phyloP scores from a whole-genome alignment of 2,888 invertebrate genomes.

The Flexamia atlantica region DNA sequence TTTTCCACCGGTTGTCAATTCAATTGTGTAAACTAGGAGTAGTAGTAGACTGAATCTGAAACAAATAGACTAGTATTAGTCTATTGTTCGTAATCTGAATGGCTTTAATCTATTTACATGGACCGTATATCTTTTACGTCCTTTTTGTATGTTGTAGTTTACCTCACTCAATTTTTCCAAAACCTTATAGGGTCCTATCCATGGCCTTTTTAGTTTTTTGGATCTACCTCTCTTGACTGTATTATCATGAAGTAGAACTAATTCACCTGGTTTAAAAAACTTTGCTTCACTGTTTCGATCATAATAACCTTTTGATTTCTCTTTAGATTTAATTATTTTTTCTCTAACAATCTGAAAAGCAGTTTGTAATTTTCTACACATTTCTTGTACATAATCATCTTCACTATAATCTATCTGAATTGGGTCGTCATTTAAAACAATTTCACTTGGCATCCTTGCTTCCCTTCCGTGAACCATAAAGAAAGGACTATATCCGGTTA shows the following conservation, averaged over 20 bases:
- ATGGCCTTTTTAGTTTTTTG: slow-evolving; percentile 36
- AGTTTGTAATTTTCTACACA: not conserved
- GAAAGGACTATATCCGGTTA: not conserved
- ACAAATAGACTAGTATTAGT: slow-evolving; percentile 6
- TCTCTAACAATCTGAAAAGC: not conserved
- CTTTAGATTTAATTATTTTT: slow-evolving; percentile 20
- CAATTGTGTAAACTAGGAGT: not conserved
- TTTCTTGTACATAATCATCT: slow-evolving; percentile 36
- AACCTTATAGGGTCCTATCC: slow-evolving; percentile 48
- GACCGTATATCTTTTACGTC: not conserved
- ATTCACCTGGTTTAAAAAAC: slow-evolving; percentile 8
- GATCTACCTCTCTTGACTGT: slow-evolving; percentile 51
- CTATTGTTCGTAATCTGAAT: not conserved
- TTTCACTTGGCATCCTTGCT: slow-evolving; percentile 16
- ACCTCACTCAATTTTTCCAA: not conserved
- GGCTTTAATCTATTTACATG: slow-evolving; percentile 42
- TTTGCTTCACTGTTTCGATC: not conserved
- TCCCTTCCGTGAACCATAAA: not conserved
- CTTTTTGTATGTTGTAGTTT: slow-evolving; percentile 40
- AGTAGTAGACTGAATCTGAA: not conserved
- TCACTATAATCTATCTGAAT: not conserved
- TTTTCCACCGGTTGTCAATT: not conserved
- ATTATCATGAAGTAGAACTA: slow-evolving; percentile 27
- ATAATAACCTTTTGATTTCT: slow-evolving; percentile 28
- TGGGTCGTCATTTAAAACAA: not conserved